phyloP scores from a whole-genome alignment of 2,888 invertebrate genomes.

The Cosmia pyralina region DNA sequence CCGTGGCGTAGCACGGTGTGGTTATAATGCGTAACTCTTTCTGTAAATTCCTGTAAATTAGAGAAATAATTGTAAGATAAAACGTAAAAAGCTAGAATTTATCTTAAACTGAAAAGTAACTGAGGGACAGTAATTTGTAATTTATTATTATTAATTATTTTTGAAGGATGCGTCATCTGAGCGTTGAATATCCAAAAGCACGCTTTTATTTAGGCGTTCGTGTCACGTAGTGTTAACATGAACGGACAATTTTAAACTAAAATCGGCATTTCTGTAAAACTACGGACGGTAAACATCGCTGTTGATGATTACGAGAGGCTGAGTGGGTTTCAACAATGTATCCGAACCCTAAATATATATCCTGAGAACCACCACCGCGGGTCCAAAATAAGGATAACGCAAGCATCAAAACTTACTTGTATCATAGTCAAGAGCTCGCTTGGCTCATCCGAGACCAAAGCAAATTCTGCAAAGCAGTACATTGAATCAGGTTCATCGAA shows the following conservation, averaged over 20 bases:
- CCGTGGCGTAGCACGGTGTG: conserved; percentile 80
- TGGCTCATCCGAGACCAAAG: conserved; percentile 63
- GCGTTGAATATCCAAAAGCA: not conserved
- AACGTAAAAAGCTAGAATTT: not conserved
- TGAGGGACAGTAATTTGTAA: not conserved
- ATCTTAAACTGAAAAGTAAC: not conserved
- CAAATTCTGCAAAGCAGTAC: conserved; percentile 65
- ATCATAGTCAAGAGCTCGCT: conserved; percentile 61
- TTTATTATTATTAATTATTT: not conserved
- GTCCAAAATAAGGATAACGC: not conserved
- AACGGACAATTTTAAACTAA: not conserved
- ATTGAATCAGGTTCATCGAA: conserved; percentile 49
- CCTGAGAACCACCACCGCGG: not conserved
- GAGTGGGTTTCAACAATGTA: not conserved
- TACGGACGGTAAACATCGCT: not conserved
- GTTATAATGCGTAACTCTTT: conserved; percentile 78
- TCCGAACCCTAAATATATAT: not conserved
- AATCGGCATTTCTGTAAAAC: not conserved
- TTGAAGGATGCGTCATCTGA: not conserved
- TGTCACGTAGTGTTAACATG: not conserved
- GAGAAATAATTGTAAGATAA: not conserved
- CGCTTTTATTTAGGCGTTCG: not conserved
- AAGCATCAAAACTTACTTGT: conserved; percentile 52
- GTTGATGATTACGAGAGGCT: not conserved
- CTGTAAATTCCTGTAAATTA: conserved; percentile 78